Base-by-base conservation (phyloP, 2,113 vertebrate species). In the Uropsilus gracilis region DNA sequence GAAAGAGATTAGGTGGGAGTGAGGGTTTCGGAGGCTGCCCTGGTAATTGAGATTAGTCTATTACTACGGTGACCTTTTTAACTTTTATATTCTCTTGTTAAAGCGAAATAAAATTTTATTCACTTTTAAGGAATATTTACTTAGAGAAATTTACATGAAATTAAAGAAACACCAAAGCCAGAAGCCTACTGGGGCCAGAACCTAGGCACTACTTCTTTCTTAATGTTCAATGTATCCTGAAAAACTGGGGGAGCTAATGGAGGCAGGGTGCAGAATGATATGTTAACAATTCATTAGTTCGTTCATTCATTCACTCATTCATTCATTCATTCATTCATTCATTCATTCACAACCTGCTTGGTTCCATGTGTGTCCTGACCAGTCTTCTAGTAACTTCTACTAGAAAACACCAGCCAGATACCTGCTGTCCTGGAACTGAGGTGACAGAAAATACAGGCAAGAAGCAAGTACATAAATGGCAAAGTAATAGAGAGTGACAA, bases 41-140 rank as follows among this genome's bases (percentile, higher is more conserved):
- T 96, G 98, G 99, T 99, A 99, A 99, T 99, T 99, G 98, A 99
- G 99, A 99, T 99, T 99, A 99, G 99, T 99, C 99, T 99, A 99
- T 99, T 99, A 99, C 99, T 97, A 99, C 98, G 92, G 97, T 99
- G 99, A 99, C 99, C 99, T 99, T 99, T 99, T 99, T 99, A 98
- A 99, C 99, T 99, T 99, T 99, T 99, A 99, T 99, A 99, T 98
- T 98, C 98, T 99, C 98, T 99, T 99, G 99, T 99, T 99, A 99
- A 99, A 99, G 98, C 98, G 98, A 98, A 98, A 99, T 99, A 98
- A 98, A 99, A 98, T 99, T 98, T 99, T 98, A 98, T 98, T 98
- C 98, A 99, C 98, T 98, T 99, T 98, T 98, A 98, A 98, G 98
- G 98, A 98, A 97, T 99, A 98, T 99, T 99, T 99, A 98, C 98